These are phyloP conservation scores for Choreutis nemorana DNA, from an alignment of 2,888 invertebrate genomes.

Conservation along the genomic window DNA sequence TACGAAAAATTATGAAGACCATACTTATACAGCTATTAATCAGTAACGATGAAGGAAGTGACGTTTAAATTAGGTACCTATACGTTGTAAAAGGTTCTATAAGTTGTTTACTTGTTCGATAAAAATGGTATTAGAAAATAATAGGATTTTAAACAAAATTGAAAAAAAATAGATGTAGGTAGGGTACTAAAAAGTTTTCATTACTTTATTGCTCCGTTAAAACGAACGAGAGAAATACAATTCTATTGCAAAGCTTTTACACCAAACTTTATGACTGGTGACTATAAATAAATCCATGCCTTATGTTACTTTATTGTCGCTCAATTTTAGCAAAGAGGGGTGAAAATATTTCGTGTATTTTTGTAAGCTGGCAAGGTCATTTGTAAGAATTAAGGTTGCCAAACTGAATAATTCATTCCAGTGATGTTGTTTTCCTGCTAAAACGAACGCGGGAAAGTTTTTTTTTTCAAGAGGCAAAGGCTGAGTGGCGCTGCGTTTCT, in stretches of 20 bases:
- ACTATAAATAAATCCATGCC: slow-evolving; percentile 20
- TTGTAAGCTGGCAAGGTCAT: slow-evolving; percentile 30
- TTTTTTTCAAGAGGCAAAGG: slow-evolving; percentile 22
- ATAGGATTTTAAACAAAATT: too few relatives aligned
- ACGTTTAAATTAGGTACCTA: too few relatives aligned
- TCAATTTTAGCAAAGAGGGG: slow-evolving; percentile 15
- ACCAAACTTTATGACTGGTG: slow-evolving; percentile 13
- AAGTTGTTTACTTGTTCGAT: too few relatives aligned
- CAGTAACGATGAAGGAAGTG: too few relatives aligned
- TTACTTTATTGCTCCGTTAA: too few relatives aligned
- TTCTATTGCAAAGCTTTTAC: slow-evolving; percentile 16
- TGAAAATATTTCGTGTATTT: slow-evolving; percentile 11
- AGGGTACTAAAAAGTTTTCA: too few relatives aligned
- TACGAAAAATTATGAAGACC: too few relatives aligned
- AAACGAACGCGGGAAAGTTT: slow-evolving; percentile 10
- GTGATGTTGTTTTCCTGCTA: slow-evolving; percentile 42
- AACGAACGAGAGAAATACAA: too few relatives aligned
- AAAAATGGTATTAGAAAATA: too few relatives aligned
- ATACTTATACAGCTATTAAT: too few relatives aligned
- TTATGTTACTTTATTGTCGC: slow-evolving; percentile 30
- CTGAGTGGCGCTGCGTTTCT: slow-evolving; percentile 10
- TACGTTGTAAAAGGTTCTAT: too few relatives aligned
- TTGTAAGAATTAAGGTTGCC: slow-evolving; percentile 34
- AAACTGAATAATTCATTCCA: slow-evolving; percentile 42
- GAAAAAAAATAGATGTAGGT: too few relatives aligned